phyloP scores from a whole-genome alignment of 2,888 invertebrate species.

The Sepioteuthis lessoniana region DNA sequence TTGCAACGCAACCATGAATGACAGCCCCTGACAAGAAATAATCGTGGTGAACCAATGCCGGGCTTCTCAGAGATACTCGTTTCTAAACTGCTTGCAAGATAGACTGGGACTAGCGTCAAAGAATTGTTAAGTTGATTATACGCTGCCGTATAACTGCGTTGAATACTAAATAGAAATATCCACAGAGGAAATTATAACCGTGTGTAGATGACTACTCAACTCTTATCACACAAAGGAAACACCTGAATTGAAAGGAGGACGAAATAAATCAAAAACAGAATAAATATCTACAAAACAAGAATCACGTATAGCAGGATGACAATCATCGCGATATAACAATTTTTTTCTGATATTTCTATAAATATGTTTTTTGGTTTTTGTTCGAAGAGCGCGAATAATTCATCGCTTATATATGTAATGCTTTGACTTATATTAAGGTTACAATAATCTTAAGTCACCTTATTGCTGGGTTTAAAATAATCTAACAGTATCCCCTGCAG shows the following conservation, averaged over 20 bases:
- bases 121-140: slow-evolving; percentile 6
- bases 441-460: too few species aligned
- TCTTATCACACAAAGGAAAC: background rate
- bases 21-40: background rate
- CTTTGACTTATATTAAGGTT: too few species aligned
- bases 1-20: background rate
- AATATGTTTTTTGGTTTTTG: too few species aligned
- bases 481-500: too few species aligned
- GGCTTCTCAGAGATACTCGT: background rate
- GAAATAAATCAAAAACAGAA: background rate
- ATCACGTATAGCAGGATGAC: too few species aligned
- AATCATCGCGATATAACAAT: too few species aligned
- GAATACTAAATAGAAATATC: background rate
- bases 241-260: background rate
- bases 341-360: too few species aligned
- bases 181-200: background rate
- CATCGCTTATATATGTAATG: too few species aligned
- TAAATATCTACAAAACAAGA: background rate
- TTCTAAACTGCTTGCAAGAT: background rate
- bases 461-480: too few species aligned
- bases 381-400: too few species aligned
- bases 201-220: background rate
- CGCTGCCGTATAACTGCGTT: background rate
- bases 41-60: background rate
- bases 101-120: background rate